Evolutionary conservation across 2,888 invertebrate genomes (phyloP).

Genomic region (Parelbella ahira): DNA sequence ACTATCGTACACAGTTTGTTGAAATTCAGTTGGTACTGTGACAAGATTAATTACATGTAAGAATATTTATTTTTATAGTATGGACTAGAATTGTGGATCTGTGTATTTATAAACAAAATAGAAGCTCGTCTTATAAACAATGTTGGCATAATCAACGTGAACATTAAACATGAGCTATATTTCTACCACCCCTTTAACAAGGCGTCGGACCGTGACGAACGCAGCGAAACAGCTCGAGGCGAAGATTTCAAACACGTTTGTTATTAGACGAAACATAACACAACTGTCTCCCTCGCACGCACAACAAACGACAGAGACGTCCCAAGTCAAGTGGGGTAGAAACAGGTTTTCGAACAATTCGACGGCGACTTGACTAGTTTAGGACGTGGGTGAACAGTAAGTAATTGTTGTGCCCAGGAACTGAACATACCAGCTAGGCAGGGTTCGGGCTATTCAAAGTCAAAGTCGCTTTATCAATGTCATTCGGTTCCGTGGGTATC

Average conservation of each 20-base stretch:
- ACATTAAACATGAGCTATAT: constrained; percentile 4
- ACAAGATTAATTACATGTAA: no score
- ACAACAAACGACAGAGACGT: constrained; percentile 23
- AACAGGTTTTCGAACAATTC: constrained; percentile 27
- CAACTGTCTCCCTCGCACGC: constrained; percentile 13
- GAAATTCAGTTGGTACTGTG: no score
- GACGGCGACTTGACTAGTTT: constrained; percentile 16
- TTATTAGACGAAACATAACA: constrained; percentile 15
- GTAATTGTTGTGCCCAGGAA: constrained; percentile 20
- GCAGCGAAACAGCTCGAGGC: constrained; percentile 58
- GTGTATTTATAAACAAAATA: no score
- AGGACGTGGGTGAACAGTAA: constrained; percentile 23
- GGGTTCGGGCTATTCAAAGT: constrained; percentile 17
- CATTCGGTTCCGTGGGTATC: constrained; percentile 6
- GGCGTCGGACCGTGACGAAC: constrained; percentile 67
- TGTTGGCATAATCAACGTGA: background rate
- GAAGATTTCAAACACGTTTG: constrained; percentile 58
- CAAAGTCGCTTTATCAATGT: constrained; percentile 25
- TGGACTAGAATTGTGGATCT: no score
- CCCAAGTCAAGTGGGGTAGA: constrained; percentile 22
- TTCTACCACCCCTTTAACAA: constrained; percentile 53
- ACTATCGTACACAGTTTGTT: no score
- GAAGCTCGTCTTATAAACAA: no score
- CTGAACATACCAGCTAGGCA: constrained; percentile 23
- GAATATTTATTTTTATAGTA: no score